Base-by-base conservation (phyloP, 2,888 invertebrate genomes). In the Chrysodeixis includens region DNA sequence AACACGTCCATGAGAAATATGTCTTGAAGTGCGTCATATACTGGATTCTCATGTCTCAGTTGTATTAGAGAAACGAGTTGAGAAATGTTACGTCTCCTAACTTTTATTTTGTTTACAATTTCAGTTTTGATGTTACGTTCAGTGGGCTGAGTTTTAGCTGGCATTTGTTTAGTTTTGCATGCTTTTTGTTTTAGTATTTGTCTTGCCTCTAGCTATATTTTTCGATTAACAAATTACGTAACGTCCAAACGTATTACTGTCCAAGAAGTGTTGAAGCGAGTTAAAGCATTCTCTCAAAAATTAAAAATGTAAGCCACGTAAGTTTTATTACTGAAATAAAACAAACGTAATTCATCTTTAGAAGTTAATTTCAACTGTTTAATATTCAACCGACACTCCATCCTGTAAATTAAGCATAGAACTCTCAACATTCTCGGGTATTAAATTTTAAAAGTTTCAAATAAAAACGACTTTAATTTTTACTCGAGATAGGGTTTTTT, bases 381-480 rank as follows among this genome's bases (percentile, higher is more conserved):
- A 86, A 88, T 84, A 87, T 87, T 88, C 86, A 78, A 84, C 81
- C 74, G 74, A 78, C 81, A 79, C 65, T 75, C 77, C 76, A 80
- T 77, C 76, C 77, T 66, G 79, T 83, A 83, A 85, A 84, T 83
- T 78, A 82, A 78, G 69, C 78, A 80, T 76, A 74, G 72, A 82
- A 78, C 68, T 76, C 66, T 54, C 62, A 84, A 86, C 80, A 81
- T 84, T 78, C 44, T 32, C 20, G 40, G 69, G 76, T 74, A 78
- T 81, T 78, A 84, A 85, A 83, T 84, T 84, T 72, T 72, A 84
- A 88, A 84, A 68, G 86, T 86, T 67, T 74, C 74, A 81, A 82
- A 83, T 82, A 80, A 69, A 52, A 57, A 51, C 16, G 32, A 22
- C 65, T 78, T 66, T 79, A 84, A 83, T 83, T 83, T 81, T 69